A percentile compares a stretch with the other conserved stretches of the same genome.
phyloP scores from a whole-genome alignment of 2,888 invertebrate species.

The Mimumesa dahlbomi region DNA sequence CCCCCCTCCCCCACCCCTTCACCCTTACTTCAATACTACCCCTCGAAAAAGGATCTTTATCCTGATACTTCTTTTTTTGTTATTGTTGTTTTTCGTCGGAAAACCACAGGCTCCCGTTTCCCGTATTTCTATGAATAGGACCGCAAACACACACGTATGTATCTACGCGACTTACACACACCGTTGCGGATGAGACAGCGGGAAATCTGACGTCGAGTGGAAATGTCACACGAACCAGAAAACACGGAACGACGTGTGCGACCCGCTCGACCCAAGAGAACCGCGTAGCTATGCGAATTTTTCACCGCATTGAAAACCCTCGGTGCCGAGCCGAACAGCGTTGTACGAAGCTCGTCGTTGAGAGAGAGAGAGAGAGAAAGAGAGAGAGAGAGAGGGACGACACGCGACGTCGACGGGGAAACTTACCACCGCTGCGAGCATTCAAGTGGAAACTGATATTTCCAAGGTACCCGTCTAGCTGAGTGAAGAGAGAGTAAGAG shows the following conservation, averaged over 20 bases:
- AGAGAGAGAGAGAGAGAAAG: not conserved
- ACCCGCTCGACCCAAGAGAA: slow-evolving; percentile 25
- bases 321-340: not conserved
- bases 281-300: slow-evolving; percentile 45
- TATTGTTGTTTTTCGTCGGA: no score
- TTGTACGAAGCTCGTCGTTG: not conserved
- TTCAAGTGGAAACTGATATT: slow-evolving; percentile 58
- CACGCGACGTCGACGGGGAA: not conserved
- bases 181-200: slow-evolving; percentile 30
- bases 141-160: not conserved
- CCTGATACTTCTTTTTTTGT: no score
- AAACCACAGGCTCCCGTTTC: no score
- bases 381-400: slow-evolving; percentile 6
- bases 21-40: no score
- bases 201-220: slow-evolving; percentile 51
- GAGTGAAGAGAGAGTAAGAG: slow-evolving; percentile 28
- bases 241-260: slow-evolving; percentile 45
- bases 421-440: slow-evolving; percentile 26
- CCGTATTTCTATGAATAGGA: not conserved
- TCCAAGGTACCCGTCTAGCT: slow-evolving; percentile 34
- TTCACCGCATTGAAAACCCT: slow-evolving; percentile 48
- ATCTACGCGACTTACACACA: slow-evolving; percentile 2
- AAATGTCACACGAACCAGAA: slow-evolving; percentile 49
- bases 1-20: no score
- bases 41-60: no score